Evolutionary conservation across 2,888 invertebrate genomes (phyloP).

Genomic region (Dasysyrphus tricinctus): DNA sequence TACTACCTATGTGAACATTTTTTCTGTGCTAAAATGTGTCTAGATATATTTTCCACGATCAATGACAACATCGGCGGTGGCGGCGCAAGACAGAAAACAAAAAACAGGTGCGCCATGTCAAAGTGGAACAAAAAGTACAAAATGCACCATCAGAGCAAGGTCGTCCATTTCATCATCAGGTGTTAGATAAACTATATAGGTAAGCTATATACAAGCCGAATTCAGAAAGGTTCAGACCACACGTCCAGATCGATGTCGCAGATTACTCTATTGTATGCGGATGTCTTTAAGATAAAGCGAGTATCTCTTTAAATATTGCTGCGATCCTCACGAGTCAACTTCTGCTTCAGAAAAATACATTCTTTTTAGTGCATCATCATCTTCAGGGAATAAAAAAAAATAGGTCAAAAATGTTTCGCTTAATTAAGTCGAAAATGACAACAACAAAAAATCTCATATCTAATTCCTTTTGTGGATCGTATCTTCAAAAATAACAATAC

Average conservation of each 20-base stretch:
- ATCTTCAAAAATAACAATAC: constrained; percentile 61
- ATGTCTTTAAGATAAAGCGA: constrained; percentile 43
- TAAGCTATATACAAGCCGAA: constrained; percentile 32
- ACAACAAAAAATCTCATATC: constrained; percentile 59
- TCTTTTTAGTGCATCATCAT: neutral
- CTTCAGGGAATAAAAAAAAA: constrained; percentile 3
- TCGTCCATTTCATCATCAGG: constrained; percentile 62
- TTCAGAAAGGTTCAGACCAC: constrained; percentile 69
- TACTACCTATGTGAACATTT: constrained; percentile 31
- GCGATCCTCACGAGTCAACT: constrained; percentile 48
- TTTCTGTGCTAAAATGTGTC: neutral
- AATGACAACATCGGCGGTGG: neutral
- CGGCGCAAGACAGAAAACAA: constrained; percentile 29
- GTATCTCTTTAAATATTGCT: neutral
- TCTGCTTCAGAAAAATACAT: neutral
- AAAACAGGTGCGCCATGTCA: constrained; percentile 67
- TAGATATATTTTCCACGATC: constrained; percentile 23
- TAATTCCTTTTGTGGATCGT: constrained; percentile 58
- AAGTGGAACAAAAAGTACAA: constrained; percentile 3
- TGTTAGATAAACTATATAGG: too few relatives aligned
- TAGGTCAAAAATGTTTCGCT: constrained; percentile 54
- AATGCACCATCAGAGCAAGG: constrained; percentile 65
- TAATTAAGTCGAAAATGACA: constrained; percentile 55
- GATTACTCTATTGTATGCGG: constrained; percentile 37
- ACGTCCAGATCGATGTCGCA: constrained; percentile 68